Conservation (phyloP, 2,888 invertebrate species). For the Taphrorychus bicolor region DNA sequence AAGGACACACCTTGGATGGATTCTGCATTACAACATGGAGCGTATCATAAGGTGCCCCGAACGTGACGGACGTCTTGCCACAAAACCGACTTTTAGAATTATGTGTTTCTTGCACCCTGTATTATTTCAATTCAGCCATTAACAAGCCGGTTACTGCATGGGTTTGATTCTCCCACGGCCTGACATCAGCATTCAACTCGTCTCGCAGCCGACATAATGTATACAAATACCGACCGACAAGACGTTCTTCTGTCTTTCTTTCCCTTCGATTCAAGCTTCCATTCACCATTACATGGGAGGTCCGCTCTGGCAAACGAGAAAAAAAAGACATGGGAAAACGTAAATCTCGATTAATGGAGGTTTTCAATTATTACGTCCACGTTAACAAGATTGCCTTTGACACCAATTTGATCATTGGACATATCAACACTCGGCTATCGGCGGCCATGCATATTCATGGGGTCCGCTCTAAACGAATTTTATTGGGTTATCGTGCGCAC, state of each 20-base stretch:
- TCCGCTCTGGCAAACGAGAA: neutral
- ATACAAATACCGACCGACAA: conserved; percentile 37
- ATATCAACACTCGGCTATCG: conserved; percentile 30
- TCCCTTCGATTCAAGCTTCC: conserved; percentile 11
- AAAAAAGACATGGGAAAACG: conserved; percentile 1
- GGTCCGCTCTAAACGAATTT: conserved; percentile 4
- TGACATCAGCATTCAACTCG: conserved; percentile 41
- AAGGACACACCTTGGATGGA: conserved; percentile 44
- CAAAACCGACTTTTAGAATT: conserved; percentile 3
- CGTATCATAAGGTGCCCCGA: conserved; percentile 10
- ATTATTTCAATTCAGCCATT: conserved; percentile 17
- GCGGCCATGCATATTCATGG: conserved; percentile 22
- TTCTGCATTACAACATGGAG: conserved; percentile 24
- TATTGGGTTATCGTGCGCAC: neutral
- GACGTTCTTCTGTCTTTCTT: conserved; percentile 12
- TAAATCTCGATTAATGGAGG: conserved; percentile 21
- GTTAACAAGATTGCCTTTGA: conserved; percentile 34
- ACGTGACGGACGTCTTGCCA: conserved; percentile 7
- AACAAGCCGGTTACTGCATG: conserved; percentile 22
- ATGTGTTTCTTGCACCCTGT: conserved; percentile 23
- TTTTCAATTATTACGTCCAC: conserved; percentile 27
- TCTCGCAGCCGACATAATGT: conserved; percentile 35
- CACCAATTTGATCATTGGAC: conserved; percentile 32
- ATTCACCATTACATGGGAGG: conserved; percentile 21
- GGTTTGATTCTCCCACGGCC: conserved; percentile 44